phyloP scores from a whole-genome alignment of 2,888 invertebrate species.

The Leptopilina myrica region DNA sequence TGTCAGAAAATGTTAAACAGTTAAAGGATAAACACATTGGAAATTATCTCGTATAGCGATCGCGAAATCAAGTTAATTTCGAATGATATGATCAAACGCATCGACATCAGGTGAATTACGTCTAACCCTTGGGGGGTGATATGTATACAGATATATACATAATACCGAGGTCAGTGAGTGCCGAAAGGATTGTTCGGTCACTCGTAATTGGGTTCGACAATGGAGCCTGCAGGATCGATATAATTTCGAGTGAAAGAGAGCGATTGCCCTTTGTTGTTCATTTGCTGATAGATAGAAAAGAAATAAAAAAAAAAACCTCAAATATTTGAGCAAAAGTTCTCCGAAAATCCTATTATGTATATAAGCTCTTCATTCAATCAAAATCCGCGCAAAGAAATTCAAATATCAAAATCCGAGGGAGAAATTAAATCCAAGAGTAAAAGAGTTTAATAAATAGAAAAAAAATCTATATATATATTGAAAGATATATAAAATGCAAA shows the following conservation, averaged over 20 bases:
- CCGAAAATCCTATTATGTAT: slow-evolving; percentile 38
- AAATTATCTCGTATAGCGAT: background rate
- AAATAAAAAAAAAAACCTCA: slow-evolving; percentile 4
- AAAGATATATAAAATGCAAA: too few relatives aligned
- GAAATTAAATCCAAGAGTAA: too few relatives aligned
- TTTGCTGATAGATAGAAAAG: background rate
- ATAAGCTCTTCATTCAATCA: slow-evolving; percentile 43
- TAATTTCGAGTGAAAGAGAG: slow-evolving; percentile 36
- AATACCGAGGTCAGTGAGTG: slow-evolving; percentile 61
- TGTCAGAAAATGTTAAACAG: slow-evolving; percentile 45
- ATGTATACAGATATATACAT: slow-evolving; percentile 24
- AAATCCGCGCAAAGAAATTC: slow-evolving; percentile 44
- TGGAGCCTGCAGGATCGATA: slow-evolving; percentile 42
- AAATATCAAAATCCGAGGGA: background rate
- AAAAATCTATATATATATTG: too few relatives aligned
- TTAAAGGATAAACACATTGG: slow-evolving; percentile 43
- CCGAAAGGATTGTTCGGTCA: slow-evolving; percentile 45
- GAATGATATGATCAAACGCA: slow-evolving; percentile 65
- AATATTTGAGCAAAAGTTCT: slow-evolving; percentile 40
- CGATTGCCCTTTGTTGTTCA: slow-evolving; percentile 16
- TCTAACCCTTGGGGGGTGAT: slow-evolving; percentile 71
- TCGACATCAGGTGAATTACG: slow-evolving; percentile 70
- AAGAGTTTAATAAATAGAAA: too few relatives aligned
- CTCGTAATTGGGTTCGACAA: slow-evolving; percentile 46
- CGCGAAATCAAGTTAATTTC: slow-evolving; percentile 46